Percentiles rank a stretch among this genome's conserved stretches.
These are phyloP conservation scores for Leptonema lineaticorne DNA, from an alignment of 1,140 invertebrate species.

Conservation along the genomic window DNA sequence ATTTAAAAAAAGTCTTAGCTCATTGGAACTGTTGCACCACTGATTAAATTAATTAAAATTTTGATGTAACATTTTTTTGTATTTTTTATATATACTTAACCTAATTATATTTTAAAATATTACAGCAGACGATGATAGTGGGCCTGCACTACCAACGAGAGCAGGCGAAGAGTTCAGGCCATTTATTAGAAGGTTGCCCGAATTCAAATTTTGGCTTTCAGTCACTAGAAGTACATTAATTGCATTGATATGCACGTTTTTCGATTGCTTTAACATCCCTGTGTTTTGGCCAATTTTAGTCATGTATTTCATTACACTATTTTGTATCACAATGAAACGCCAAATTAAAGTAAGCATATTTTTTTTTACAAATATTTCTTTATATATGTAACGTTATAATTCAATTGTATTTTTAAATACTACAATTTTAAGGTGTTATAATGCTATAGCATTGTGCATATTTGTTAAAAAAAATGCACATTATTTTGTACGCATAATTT, in stretches of 20 bases:
- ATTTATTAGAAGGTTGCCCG: conserved; percentile 95
- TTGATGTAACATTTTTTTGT: no score
- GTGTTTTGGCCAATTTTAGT: conserved; percentile 99
- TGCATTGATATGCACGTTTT: conserved; percentile 91
- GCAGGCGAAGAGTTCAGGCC: conserved; percentile 97
- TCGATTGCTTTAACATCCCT: conserved; percentile 98
- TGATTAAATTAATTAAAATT: no score
- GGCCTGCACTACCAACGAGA: conserved; percentile 90
- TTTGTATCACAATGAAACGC: conserved; percentile 99
- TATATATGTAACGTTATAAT: conserved; percentile 3
- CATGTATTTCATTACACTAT: conserved; percentile 98
- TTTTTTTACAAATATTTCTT: conserved; percentile 7
- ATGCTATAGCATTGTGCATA: no score
- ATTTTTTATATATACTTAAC: no score
- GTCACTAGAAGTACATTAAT: conserved; percentile 94
- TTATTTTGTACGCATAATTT: not conserved
- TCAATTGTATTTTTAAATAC: not conserved
- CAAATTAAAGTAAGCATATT: conserved; percentile 88
- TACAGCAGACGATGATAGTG: conserved; percentile 72
- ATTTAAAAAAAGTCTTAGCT: no score
- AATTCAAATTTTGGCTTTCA: conserved; percentile 99
- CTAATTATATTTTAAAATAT: no score
- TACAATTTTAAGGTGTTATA: no score
- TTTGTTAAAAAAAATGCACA: not conserved
- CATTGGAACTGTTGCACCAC: no score